These are phyloP conservation scores for Limanda limanda DNA, from an alignment of 2,113 vertebrate species.

Conservation along the genomic window DNA sequence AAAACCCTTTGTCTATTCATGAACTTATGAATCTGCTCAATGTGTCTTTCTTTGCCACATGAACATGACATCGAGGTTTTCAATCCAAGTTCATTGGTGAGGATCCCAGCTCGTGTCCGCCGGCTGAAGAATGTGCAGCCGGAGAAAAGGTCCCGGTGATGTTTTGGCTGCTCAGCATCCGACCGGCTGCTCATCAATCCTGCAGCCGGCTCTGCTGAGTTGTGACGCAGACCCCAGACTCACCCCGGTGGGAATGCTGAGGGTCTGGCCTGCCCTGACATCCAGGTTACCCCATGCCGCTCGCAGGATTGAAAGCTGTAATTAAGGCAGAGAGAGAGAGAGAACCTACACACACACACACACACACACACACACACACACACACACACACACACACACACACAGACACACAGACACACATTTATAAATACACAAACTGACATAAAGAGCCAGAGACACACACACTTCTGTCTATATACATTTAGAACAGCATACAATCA, in stretches of 20 bases:
- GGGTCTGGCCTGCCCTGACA: constrained; percentile 64
- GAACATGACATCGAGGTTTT: too few relatives aligned
- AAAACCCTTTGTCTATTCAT: too few relatives aligned
- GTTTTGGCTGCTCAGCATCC: constrained; percentile 65
- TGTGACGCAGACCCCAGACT: constrained; percentile 71
- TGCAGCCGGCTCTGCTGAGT: constrained; percentile 52
- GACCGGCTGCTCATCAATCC: constrained; percentile 64
- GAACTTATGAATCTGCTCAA: not conserved
- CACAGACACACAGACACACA: constrained; percentile 21
- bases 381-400: constrained; percentile 18
- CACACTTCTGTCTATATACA: constrained; percentile 3
- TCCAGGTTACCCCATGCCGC: constrained; percentile 61
- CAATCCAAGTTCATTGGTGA: constrained; percentile 12
- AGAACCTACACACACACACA: constrained; percentile 15
- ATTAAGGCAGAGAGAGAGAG: constrained; percentile 61
- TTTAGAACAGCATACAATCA: not conserved
- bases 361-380: constrained; percentile 31
- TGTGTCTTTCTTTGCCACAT: not conserved
- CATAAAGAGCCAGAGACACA: constrained; percentile 19
- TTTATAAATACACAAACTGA: not conserved
- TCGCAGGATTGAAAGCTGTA: constrained; percentile 70
- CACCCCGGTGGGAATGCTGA: constrained; percentile 75
- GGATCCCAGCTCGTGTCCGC: constrained; percentile 39
- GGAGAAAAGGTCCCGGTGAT: constrained; percentile 63
- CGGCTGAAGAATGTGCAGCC: constrained; percentile 63